A percentile compares a stretch with the other conserved stretches of the same genome.
Evolutionary conservation across 2,888 invertebrate species (phyloP).

Genomic region (Eupithecia dodoneata): DNA sequence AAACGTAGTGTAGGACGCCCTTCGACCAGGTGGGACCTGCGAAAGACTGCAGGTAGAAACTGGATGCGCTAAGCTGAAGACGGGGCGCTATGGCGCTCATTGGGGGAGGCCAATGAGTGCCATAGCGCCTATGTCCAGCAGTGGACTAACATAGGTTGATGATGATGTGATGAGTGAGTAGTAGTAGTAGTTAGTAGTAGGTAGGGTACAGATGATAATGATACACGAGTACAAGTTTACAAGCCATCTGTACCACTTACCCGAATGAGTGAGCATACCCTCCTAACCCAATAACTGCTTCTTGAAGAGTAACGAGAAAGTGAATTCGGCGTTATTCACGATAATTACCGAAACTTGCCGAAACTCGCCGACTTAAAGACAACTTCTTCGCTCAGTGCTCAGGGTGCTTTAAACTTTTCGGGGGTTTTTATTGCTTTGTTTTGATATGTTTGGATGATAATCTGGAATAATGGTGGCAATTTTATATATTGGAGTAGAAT

Average conservation of each 20-base stretch:
- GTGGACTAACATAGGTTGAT: no score
- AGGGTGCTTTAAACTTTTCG: constrained; percentile 4
- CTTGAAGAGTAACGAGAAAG: neutral
- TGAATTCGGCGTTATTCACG: neutral
- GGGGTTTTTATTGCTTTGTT: constrained; percentile 11
- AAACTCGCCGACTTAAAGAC: neutral
- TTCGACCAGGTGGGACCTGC: no score
- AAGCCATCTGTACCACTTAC: neutral
- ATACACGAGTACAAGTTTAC: neutral
- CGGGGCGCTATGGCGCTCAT: no score
- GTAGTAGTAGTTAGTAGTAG: no score
- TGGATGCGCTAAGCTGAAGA: no score
- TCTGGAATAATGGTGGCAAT: neutral
- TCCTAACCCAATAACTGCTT: constrained; percentile 7
- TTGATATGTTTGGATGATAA: constrained; percentile 4
- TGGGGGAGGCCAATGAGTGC: no score
- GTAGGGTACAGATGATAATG: no score
- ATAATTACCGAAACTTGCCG: constrained; percentile 12
- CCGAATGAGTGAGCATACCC: neutral
- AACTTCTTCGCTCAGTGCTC: neutral
- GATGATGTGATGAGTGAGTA: no score
- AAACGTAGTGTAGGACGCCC: no score
- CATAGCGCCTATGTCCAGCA: no score
- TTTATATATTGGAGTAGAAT: neutral
- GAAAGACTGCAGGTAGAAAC: no score